These are phyloP conservation scores for Hyppa rectilinea DNA, from an alignment of 2,888 invertebrate species.

Conservation along the genomic window DNA sequence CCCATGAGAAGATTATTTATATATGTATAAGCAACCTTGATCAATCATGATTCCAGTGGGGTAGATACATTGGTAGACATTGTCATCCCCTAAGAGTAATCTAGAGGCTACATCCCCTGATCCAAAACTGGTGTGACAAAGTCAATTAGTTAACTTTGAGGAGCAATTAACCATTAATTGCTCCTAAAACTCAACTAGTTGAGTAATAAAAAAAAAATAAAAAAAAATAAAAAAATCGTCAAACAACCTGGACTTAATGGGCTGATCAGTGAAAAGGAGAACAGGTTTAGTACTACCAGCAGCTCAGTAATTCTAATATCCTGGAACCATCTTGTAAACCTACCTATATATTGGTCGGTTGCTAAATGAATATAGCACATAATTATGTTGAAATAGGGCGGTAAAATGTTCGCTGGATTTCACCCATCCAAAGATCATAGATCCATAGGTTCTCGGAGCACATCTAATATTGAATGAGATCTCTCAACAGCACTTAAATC, in stretches of 20 bases:
- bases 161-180: no score
- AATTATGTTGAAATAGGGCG: not conserved
- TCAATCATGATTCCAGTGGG: not conserved
- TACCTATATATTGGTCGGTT: not conserved
- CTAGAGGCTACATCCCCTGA: not conserved
- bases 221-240: not conserved
- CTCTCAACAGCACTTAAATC: constrained; percentile 6
- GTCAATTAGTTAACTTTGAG: no score
- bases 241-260: no score
- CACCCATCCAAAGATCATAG: not conserved
- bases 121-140: no score
- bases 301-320: not conserved
- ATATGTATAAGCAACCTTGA: not conserved
- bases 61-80: no score
- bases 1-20: no score
- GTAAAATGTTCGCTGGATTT: not conserved
- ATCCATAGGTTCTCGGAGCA: not conserved
- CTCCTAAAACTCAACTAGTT: not conserved
- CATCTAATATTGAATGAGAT: constrained; percentile 13
- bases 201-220: not conserved
- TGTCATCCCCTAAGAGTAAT: not conserved
- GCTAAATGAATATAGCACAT: not conserved
- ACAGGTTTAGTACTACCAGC: not conserved
- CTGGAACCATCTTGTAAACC: not conserved
- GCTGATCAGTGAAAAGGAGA: not conserved